A percentile compares a stretch with the other conserved stretches of the same genome.
Evolutionary conservation across 2,113 vertebrate genomes (phyloP).

Genomic region (Megaptera novaeangliae): DNA sequence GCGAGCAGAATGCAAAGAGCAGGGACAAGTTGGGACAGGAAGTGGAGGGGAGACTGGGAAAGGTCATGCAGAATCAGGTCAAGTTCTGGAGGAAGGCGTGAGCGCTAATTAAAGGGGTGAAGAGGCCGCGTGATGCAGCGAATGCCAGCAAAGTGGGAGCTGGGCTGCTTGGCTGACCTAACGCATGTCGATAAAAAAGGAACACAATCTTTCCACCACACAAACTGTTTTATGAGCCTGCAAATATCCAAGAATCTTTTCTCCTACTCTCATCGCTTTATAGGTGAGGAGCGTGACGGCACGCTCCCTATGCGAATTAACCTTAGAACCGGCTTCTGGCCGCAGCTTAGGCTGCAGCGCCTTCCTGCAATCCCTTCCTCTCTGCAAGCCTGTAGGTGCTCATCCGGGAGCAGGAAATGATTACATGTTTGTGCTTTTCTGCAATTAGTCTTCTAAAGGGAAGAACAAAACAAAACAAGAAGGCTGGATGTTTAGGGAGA

Average conservation of each 20-base stretch:
- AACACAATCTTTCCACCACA: background rate
- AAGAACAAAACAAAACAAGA: background rate
- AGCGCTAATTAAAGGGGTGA: background rate
- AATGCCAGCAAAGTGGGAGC: background rate
- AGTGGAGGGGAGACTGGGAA: background rate
- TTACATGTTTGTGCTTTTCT: background rate
- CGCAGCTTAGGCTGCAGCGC: background rate
- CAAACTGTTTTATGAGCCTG: background rate
- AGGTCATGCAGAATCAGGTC: background rate
- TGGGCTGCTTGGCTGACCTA: background rate
- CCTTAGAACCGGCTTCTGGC: accelerated
- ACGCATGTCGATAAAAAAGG: accelerated
- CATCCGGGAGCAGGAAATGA: background rate
- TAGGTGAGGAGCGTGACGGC: too few species aligned
- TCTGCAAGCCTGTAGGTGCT: background rate
- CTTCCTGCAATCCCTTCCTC: background rate
- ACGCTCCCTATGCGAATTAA: accelerated
- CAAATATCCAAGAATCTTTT: too few species aligned
- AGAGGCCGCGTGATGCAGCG: accelerated
- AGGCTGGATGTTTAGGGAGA: background rate
- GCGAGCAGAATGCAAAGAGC: background rate
- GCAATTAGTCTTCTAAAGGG: background rate
- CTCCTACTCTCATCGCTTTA: background rate
- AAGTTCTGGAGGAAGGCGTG: background rate
- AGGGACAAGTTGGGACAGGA: background rate